Percentiles rank a stretch among this genome's conserved stretches.
Conservation (phyloP, 2,797 vertebrate species). For the Hephaestus fuliginosus region DNA sequence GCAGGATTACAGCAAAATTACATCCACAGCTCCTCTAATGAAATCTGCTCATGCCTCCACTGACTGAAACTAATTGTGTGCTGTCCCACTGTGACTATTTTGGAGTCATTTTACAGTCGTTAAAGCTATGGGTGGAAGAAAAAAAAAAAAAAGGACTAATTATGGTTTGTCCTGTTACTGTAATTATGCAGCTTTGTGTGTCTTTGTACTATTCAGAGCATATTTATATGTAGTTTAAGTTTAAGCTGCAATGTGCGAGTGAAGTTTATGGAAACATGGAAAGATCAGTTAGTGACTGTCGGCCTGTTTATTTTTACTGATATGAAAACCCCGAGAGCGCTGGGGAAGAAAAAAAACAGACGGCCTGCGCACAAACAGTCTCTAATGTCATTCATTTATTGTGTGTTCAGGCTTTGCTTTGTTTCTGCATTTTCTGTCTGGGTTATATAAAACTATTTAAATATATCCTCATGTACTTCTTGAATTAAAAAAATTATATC, state of each 20-base stretch:
- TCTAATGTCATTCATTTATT: neutral
- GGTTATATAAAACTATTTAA: neutral
- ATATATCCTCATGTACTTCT: neutral
- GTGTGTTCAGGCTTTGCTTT: neutral
- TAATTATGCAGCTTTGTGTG: conserved; percentile 41
- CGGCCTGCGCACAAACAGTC: conserved; percentile 30
- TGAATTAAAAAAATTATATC: neutral
- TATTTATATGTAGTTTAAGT: conserved; percentile 19
- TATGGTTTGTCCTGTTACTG: conserved; percentile 35
- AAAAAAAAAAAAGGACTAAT: conserved; percentile 29
- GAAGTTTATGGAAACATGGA: conserved; percentile 46
- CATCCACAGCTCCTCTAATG: conserved; percentile 30
- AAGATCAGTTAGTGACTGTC: conserved; percentile 39
- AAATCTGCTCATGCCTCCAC: conserved; percentile 34
- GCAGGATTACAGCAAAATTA: conserved; percentile 40
- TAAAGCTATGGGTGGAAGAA: conserved; percentile 3
- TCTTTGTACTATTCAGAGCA: conserved; percentile 3
- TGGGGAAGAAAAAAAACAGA: conserved; percentile 26
- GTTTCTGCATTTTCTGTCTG: neutral
- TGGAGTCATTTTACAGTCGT: conserved; percentile 22
- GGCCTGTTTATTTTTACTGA: conserved; percentile 42
- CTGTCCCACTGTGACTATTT: conserved; percentile 14
- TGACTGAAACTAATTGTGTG: conserved; percentile 2
- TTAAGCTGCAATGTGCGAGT: conserved; percentile 17
- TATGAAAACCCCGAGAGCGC: conserved; percentile 38